Conservation (phyloP, 2,113 vertebrate genomes). For the Myotis brandtii region DNA sequence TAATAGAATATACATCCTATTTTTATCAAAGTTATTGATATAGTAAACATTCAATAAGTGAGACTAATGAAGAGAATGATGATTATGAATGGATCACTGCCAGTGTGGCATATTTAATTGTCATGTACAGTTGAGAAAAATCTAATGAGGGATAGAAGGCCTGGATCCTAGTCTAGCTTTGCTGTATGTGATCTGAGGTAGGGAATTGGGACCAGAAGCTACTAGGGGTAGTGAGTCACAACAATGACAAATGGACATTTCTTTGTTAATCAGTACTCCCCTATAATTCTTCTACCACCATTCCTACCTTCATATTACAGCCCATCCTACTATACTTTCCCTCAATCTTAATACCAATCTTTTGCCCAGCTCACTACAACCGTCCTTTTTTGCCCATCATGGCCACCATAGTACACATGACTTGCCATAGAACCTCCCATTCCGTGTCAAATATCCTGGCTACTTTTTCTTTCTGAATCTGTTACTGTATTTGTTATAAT, state of each 20-base stretch:
- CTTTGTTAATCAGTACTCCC: not conserved
- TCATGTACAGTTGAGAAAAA: not conserved
- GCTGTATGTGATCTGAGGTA: not conserved
- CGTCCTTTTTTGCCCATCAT: not conserved
- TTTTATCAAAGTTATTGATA: constrained; percentile 14
- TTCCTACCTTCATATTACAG: not conserved
- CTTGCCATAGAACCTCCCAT: not conserved
- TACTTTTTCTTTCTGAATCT: not conserved
- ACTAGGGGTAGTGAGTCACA: not conserved
- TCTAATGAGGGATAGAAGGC: not conserved
- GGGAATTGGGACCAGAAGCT: not conserved
- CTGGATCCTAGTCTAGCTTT: not conserved
- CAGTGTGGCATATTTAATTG: not conserved
- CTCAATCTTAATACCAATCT: not conserved
- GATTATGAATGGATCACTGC: not conserved
- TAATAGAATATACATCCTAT: not conserved
- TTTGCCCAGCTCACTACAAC: not conserved
- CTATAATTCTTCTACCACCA: not conserved
- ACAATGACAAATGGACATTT: not conserved
- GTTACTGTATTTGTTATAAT: constrained; percentile 18
- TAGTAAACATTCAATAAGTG: not conserved
- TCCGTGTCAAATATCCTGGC: not conserved
- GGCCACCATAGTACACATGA: fast-evolving
- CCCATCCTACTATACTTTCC: not conserved
- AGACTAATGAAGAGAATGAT: not conserved